Evolutionary conservation across 2,797 vertebrate genomes (phyloP), one percentile per base, ranked within the genome.

Genomic region (Peromyscus melanophrys): DNA sequence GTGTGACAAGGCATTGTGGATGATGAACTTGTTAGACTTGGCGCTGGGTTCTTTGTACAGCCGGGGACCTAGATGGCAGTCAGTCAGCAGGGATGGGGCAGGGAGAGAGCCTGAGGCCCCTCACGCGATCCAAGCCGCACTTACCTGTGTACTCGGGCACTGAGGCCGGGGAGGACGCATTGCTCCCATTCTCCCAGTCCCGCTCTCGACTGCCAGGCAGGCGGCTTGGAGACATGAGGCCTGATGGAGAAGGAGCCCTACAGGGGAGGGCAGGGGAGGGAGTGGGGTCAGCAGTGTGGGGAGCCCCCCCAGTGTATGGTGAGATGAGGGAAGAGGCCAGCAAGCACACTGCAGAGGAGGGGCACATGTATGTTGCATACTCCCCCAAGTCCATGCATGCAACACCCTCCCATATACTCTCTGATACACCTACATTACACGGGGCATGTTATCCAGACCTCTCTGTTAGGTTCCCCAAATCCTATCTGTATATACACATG

Each of bases 21-120:
- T 99, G 94, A 99, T 99, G 98, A 99, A 99, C 98, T 99, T 99
- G 98, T 99, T 99, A 95, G 99, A 99, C 98, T 99, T 99, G 97
- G 99, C 99, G 95, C 99, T 99, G 61, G 99, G 99, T 98, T 99
- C 99, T 98, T 99, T 99, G 98, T 99, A 99, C 37, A 99, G 98
- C 97, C 99, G 99, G 25, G 99, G 99, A 77, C 99, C 99, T 99
- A 96, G 37, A n/a, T 40, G n/a, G 16, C 2, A 59, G 73, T 4
- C 3, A 1, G 63, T 71, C 31, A 95, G 84, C 3, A 16, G 63
- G 67, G 61, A 9, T 1, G 13, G 69, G 3, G 57, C 34, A 1
- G 25, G n/a, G 1, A 25, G 0, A 46, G 43, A 11, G 11, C 49
- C 59, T 0, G 0, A 2, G 0, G 10, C 9, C 3, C 0, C 5